Conservation (phyloP, 2,113 vertebrate species). For the human (Homo sapiens) region DNA sequence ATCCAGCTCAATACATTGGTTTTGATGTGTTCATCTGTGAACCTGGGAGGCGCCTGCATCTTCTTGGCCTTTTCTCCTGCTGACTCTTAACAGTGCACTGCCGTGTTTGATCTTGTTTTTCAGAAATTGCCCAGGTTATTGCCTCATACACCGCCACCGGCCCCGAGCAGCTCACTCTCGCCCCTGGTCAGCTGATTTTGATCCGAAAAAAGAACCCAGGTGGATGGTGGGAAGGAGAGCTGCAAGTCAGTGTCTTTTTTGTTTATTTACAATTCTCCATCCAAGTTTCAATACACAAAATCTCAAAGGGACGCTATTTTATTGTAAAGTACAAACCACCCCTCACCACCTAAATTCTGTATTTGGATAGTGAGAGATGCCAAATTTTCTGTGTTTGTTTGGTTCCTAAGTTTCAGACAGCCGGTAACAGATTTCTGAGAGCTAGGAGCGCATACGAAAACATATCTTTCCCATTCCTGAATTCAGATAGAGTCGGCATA, state of each 20-base stretch:
- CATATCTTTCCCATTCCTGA: not conserved
- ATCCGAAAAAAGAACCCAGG: slow-evolving; percentile 98
- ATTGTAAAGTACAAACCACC: not conserved
- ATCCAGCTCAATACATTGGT: not conserved
- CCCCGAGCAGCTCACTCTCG: slow-evolving; percentile 96
- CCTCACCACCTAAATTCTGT: not conserved
- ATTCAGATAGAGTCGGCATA: not conserved
- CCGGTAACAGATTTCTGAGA: not conserved
- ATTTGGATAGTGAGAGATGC: rapidly evolving
- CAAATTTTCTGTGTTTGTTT: not conserved
- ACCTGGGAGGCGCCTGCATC: not conserved
- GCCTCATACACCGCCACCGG: slow-evolving; percentile 96
- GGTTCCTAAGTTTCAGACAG: not conserved
- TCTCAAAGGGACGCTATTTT: not conserved
- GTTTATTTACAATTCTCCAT: not conserved
- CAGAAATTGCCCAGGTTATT: slow-evolving; percentile 99
- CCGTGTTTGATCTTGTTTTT: slow-evolving; percentile 57
- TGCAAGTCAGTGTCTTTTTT: slow-evolving; percentile 89
- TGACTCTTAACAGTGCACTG: not conserved
- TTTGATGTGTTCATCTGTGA: not conserved
- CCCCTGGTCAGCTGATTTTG: slow-evolving; percentile 97
- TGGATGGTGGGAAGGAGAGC: slow-evolving; percentile 99
- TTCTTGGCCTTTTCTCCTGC: not conserved
- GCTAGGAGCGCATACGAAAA: not conserved
- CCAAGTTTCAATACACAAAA: rapidly evolving